phyloP scores from a whole-genome alignment of 2,888 invertebrate genomes.

The Lepidocyrtinus sp. region DNA sequence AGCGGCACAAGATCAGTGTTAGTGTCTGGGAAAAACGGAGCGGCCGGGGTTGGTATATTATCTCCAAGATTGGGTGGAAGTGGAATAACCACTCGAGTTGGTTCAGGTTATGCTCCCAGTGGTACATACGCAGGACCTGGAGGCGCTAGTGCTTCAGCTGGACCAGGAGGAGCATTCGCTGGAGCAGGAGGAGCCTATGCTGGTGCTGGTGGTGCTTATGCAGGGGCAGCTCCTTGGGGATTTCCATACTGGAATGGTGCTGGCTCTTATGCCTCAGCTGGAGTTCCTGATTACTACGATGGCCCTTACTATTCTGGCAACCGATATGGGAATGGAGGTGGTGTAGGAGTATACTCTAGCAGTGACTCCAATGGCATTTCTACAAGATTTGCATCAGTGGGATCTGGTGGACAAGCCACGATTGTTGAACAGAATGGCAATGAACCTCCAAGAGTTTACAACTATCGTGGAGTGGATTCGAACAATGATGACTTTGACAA shows the following conservation, averaged over 20 bases:
- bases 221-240: too few species aligned
- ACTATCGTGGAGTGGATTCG: constrained; percentile 5
- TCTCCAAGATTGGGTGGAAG: constrained; percentile 21
- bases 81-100: background rate
- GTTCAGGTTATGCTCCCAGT: background rate
- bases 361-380: constrained; percentile 35
- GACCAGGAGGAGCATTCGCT: constrained; percentile 38
- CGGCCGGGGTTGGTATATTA: constrained; percentile 14
- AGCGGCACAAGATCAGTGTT: constrained; percentile 49
- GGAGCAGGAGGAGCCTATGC: constrained; percentile 28
- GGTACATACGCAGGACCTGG: constrained; percentile 46
- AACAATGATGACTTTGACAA: constrained; percentile 1
- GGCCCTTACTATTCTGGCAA: constrained; percentile 15
- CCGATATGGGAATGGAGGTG: constrained; percentile 4
- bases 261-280: constrained; percentile 26
- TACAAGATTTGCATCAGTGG: constrained; percentile 25
- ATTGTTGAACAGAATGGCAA: constrained; percentile 43
- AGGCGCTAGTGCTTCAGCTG: too few species aligned
- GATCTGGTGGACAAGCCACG: constrained; percentile 37
- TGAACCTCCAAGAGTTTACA: constrained; percentile 36
- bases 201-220: too few species aligned
- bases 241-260: constrained; percentile 34
- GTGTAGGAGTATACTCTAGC: constrained; percentile 23
- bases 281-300: background rate
- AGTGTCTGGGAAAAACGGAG: constrained; percentile 39